A percentile compares a stretch with the other conserved stretches of the same genome.
These are phyloP conservation scores for Drosophila conformis DNA, from an alignment of 2,888 invertebrate genomes.

Conservation along the genomic window DNA sequence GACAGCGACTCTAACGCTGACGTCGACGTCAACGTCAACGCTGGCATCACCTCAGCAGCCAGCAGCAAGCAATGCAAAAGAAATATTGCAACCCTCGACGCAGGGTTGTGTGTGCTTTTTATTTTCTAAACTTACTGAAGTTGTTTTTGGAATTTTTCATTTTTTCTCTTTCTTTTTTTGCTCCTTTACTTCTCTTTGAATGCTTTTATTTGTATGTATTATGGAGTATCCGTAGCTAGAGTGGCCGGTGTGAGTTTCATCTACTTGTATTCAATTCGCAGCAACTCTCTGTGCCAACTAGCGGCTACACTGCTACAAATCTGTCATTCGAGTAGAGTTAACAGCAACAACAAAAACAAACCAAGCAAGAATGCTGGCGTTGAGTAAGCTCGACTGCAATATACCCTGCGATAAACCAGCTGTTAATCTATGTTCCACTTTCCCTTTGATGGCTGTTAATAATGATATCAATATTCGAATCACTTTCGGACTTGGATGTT, in stretches of 20 bases:
- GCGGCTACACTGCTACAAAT: slow-evolving; percentile 28
- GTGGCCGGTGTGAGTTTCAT: slow-evolving; percentile 79
- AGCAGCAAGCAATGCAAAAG: slow-evolving; percentile 65
- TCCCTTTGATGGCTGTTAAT: neutral
- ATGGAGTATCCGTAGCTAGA: slow-evolving; percentile 52
- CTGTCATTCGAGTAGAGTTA: neutral
- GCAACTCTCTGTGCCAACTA: slow-evolving; percentile 62
- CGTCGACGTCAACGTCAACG: slow-evolving; percentile 29
- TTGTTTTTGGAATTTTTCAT: slow-evolving; percentile 18
- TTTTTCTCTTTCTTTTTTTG: slow-evolving; percentile 6
- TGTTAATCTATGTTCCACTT: neutral
- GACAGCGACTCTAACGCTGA: neutral
- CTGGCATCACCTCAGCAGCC: slow-evolving; percentile 36
- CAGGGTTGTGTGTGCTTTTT: slow-evolving; percentile 66
- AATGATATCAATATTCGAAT: neutral
- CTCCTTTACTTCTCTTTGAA: slow-evolving; percentile 19
- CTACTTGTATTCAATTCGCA: slow-evolving; percentile 73
- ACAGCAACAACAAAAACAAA: neutral
- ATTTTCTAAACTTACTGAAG: slow-evolving; percentile 68
- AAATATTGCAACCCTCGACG: slow-evolving; percentile 82
- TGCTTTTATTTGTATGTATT: slow-evolving; percentile 21
- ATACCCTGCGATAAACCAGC: neutral
- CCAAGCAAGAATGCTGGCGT: neutral
- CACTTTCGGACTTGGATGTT: neutral
- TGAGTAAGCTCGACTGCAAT: neutral